These are phyloP conservation scores for Brienomyrus brachyistius DNA, from an alignment of 2,113 vertebrate genomes.

Conservation along the genomic window DNA sequence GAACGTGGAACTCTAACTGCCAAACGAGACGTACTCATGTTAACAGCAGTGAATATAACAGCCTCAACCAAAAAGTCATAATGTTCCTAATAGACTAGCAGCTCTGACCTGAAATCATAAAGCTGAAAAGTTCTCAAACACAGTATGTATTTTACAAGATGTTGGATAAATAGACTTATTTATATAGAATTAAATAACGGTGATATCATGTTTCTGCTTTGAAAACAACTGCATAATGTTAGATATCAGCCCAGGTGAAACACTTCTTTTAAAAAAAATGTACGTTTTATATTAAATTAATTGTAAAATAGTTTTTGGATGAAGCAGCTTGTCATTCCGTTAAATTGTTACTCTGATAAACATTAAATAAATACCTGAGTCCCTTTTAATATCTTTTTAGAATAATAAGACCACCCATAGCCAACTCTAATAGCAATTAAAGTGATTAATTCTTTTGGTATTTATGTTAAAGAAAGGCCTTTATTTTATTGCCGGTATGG, in stretches of 20 bases:
- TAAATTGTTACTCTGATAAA: too few species aligned
- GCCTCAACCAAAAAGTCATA: background rate
- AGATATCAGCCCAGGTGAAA: background rate
- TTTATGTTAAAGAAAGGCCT: background rate
- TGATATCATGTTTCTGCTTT: background rate
- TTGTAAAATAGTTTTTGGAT: too few species aligned
- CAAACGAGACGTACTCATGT: background rate
- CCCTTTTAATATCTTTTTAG: background rate
- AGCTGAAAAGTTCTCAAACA: background rate
- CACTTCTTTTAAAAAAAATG: too few species aligned
- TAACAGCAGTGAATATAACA: background rate
- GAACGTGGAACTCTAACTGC: background rate
- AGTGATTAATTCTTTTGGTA: background rate
- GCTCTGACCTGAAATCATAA: background rate
- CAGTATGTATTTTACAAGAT: background rate
- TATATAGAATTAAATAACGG: too few species aligned
- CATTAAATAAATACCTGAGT: too few species aligned
- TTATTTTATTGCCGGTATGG: background rate
- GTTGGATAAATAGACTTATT: background rate
- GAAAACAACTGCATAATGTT: background rate
- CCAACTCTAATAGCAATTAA: background rate
- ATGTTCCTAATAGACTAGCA: background rate
- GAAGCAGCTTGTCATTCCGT: too few species aligned
- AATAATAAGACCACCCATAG: background rate
- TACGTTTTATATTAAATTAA: background rate